Evolutionary conservation across 2,888 invertebrate species (phyloP), one percentile per base, ranked within the genome.

Genomic region (Dicranocentrus wangi): DNA sequence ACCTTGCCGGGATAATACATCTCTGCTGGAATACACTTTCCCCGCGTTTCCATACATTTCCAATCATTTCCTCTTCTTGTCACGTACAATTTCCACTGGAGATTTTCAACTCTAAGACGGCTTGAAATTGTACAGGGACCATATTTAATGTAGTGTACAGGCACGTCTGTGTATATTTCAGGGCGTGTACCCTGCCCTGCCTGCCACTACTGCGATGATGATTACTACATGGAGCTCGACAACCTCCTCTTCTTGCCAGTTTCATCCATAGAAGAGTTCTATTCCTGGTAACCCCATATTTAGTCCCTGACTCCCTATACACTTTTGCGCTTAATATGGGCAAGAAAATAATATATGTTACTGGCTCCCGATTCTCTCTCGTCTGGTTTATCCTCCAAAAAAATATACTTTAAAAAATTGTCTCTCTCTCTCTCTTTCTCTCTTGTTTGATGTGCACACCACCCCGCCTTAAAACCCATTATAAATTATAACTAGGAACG

Each of bases 71-170:
- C 81, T 81, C 81, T 81, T 81, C 81, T 81, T 81, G 81, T 81
- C 81, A 81, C 81, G 81, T 81, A 81, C 81, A 73, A 81, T 73
- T 80, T 81, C 81, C 81, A 81, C 81, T 75, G 81, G 81, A 81
- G 81, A 81, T 81, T 81, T 81, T 75, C 81, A 81, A 81, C 81
- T 81, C 81, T 81, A 81, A 73, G 81, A 81, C 81, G 81, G 81
- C 81, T 81, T 81, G 81, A 81, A 81, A 81, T 81, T 81, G 81
- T 81, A 81, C 81, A 81, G 81, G 81, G 81, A 81, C 81, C 81
- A 81, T 81, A 81, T 81, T 81, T 81, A 81, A 81, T 81, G 81
- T 81, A 81, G 81, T 81, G 81, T 75, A 81, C 75, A 75, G 68
- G 81, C 81, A 81, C 81, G 75, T 81, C 72, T 75, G 51, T 70